Evolutionary conservation across 1,140 invertebrate species (phyloP).

Genomic region (Sitophilus oryzae): DNA sequence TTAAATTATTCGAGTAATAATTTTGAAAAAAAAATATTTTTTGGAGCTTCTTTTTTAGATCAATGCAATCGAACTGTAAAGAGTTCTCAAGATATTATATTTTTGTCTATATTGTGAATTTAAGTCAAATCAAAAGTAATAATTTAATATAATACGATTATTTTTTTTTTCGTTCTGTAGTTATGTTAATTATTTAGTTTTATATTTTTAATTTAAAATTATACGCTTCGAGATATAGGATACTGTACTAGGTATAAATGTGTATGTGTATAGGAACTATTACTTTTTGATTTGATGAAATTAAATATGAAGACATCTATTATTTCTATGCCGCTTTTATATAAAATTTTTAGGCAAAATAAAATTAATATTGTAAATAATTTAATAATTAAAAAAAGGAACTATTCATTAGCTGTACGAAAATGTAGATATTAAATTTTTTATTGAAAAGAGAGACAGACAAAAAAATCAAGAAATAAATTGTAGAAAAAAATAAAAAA

Average conservation of each 20-base stretch:
- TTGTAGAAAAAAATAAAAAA: neutral
- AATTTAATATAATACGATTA: no score
- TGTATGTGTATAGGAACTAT: conserved; percentile 20
- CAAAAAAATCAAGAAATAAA: neutral
- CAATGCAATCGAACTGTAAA: no score
- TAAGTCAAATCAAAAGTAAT: conserved; percentile 26
- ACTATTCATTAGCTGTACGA: conserved; percentile 34
- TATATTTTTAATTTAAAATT: neutral
- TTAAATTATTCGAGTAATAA: no score
- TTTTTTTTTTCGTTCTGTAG: no score
- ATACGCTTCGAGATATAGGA: conserved; percentile 10
- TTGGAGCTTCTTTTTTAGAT: no score
- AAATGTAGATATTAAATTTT: conserved; percentile 39
- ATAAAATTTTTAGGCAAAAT: conserved; percentile 13
- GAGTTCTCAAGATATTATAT: no score
- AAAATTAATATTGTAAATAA: conserved; percentile 32
- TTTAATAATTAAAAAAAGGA: no score
- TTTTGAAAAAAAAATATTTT: no score
- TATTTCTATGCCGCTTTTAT: conserved; percentile 14
- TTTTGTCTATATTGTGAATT: no score
- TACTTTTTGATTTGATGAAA: conserved; percentile 22
- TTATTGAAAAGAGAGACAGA: conserved; percentile 32
- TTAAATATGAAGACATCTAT: neutral
- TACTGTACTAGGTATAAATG: conserved; percentile 13
- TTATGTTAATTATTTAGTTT: neutral